Evolutionary conservation across 2,888 invertebrate genomes (phyloP).

Genomic region (Daptonema setosum): DNA sequence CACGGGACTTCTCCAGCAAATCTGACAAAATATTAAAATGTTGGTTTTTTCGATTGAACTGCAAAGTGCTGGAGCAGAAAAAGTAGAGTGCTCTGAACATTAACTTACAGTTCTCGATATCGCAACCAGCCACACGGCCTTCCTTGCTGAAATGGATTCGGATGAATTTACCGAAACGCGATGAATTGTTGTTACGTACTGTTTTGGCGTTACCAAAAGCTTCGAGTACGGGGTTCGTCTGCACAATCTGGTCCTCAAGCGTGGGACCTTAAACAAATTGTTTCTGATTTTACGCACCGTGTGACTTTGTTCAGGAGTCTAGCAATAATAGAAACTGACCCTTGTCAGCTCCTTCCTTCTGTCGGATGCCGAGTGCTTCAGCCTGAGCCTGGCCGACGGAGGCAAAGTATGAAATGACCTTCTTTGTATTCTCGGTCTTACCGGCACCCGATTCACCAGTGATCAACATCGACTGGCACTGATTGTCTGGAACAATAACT

Average conservation of each 20-base stretch:
- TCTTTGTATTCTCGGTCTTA: slow-evolving; percentile 2
- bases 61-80: neutral
- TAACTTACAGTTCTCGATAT: slow-evolving; percentile 89
- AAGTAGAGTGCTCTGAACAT: neutral
- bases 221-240: slow-evolving; percentile 93
- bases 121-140: slow-evolving; percentile 97
- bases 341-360: too few species aligned
- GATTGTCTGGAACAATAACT: neutral
- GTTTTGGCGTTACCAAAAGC: slow-evolving; percentile 98
- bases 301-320: too few species aligned
- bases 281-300: too few species aligned
- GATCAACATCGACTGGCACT: slow-evolving; percentile 2
- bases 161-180: slow-evolving; percentile 99
- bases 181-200: slow-evolving; percentile 97
- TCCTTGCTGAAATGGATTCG: slow-evolving; percentile 96
- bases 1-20: slow-evolving; percentile 98
- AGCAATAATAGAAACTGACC: too few species aligned
- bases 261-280: slow-evolving; percentile 30
- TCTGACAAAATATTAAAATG: too few species aligned
- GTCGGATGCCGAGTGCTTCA: slow-evolving; percentile 6
- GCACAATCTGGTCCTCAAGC: slow-evolving; percentile 93
- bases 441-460: slow-evolving; percentile 1
- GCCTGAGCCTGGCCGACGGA: slow-evolving; percentile 1
- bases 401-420: slow-evolving; percentile 1
- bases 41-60: neutral